Base-by-base conservation (phyloP, 1,140 invertebrate species). In the Drosophila setifemur region DNA sequence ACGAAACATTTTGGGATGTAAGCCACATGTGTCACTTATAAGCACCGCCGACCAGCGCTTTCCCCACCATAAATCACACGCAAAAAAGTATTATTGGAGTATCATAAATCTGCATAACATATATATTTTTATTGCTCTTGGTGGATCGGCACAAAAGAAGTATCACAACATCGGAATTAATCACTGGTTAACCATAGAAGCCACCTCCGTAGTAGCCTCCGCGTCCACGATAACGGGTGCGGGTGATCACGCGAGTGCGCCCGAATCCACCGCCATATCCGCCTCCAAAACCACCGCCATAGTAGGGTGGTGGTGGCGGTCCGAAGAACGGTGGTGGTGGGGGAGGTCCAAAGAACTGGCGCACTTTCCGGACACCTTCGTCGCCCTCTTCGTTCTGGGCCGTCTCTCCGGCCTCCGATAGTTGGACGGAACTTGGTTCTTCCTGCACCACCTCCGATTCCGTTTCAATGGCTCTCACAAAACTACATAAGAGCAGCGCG, bases 171-270 rank as follows among this genome's bases (percentile, higher is more conserved):
- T 11, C n/a, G 11, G 11, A 43, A 29, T 21, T 40, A 69, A 14
- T n/a, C 5, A 8, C 7, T 25, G 7, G 33, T 18, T 78, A 89
- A 16, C 86, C 86, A 28, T 89, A 89, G 47, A 71, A 89, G 35
- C 81, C 83, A 29, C 73, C 86, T 33, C 70, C 76, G 29, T 71
- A 89, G 12, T 72, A 88, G 1, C 81, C 81, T 19, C 86, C 72
- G n/a, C 77, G 39, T 31, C 67, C 52, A 47, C 86, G 61, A 16
- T 73, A 73, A 6, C 78, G 54, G 2, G 79, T 83, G 14, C 87
- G 87, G 21, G 87, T 89, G 19, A 89, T 66, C 23, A 83, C 73
- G 0, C 68, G 87, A 6, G 79, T 88, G 18, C 87, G 76, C 39
- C 76, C 67, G 25, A 70, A 88, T 1, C 76, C 82, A 8, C 72